Conservation (phyloP, 2,113 vertebrate species). For the Calyptomena viridis region DNA sequence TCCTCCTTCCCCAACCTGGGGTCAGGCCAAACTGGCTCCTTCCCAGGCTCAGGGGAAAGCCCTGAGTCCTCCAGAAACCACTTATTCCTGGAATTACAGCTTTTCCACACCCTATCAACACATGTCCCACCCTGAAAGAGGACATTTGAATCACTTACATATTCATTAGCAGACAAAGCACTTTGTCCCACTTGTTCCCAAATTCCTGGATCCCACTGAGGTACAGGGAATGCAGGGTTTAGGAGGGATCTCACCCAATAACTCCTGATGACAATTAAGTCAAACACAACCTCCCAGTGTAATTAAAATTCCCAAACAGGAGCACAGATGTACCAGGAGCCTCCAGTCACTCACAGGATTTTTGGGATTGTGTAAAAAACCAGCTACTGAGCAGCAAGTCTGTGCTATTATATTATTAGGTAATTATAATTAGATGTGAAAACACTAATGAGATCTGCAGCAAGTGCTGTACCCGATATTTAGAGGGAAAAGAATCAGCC, state of each 20-base stretch:
- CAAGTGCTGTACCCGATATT: background rate
- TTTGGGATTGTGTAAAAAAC: conserved; percentile 47
- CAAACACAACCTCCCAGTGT: conserved; percentile 32
- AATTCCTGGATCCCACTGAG: background rate
- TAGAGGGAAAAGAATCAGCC: background rate
- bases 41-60: background rate
- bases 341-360: conserved; percentile 5
- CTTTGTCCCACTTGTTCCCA: background rate
- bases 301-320: conserved; percentile 55
- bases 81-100: background rate
- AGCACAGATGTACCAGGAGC: conserved; percentile 25
- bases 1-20: background rate
- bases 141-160: background rate
- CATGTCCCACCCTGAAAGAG: background rate
- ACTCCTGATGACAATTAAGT: conserved; percentile 29
- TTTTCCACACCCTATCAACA: background rate
- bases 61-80: background rate
- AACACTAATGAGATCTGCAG: conserved; percentile 26
- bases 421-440: conserved; percentile 47
- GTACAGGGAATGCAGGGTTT: background rate
- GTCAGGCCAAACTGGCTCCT: background rate
- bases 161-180: background rate
- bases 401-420: conserved; percentile 52
- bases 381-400: conserved; percentile 11
- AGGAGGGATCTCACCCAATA: background rate